Conservation (phyloP, 1,140 invertebrate species). For the Heliconius hermathena region DNA sequence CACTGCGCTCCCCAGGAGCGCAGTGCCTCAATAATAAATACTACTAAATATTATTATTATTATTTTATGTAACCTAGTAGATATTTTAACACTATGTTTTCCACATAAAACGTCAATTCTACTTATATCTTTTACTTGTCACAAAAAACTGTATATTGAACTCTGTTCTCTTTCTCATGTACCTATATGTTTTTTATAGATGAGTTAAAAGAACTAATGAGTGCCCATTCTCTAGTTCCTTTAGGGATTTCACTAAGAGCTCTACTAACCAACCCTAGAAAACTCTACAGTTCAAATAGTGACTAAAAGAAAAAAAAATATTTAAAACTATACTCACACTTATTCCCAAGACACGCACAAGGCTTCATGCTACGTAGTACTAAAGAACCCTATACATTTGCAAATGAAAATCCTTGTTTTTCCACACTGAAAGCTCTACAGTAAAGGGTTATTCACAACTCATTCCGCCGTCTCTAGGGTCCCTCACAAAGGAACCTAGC, state of each 20-base stretch:
- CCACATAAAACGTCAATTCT: too few relatives aligned
- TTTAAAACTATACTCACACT: background rate
- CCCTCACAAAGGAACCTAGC: constrained; percentile 32
- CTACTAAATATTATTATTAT: too few relatives aligned
- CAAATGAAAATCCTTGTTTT: constrained; percentile 34
- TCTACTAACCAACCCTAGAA: background rate
- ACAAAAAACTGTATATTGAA: too few relatives aligned
- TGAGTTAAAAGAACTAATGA: background rate
- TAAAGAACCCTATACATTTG: constrained; percentile 28
- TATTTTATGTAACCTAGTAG: too few relatives aligned
- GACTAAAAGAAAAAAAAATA: background rate
- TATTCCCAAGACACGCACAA: constrained; percentile 2
- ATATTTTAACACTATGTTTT: too few relatives aligned
- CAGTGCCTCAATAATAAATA: too few relatives aligned
- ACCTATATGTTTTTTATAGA: too few relatives aligned
- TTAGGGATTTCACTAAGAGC: background rate
- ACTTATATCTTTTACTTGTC: too few relatives aligned
- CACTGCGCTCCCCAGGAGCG: too few relatives aligned
- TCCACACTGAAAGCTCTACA: constrained; percentile 25
- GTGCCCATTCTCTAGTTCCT: background rate
- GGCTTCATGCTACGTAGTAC: background rate
- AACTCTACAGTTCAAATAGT: background rate
- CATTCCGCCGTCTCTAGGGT: constrained; percentile 36
- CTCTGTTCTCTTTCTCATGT: too few relatives aligned
- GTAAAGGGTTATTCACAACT: constrained; percentile 38